phyloP scores from a whole-genome alignment of 2,113 vertebrate species.

The Dicerorhinus sumatrensis region DNA sequence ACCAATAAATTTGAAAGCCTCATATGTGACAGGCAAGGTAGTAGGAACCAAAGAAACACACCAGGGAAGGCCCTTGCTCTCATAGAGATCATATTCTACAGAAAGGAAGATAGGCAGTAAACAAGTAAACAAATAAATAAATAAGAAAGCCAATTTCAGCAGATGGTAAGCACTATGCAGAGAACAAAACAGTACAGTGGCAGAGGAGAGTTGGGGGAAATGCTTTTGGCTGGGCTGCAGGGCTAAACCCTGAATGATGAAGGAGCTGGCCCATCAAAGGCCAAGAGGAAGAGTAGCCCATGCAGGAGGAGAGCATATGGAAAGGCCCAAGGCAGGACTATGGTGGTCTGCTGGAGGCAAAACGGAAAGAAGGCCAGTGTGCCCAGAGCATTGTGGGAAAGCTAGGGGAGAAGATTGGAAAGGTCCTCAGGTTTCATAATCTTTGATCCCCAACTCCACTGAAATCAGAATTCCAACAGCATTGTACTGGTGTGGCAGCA shows the following conservation, averaged over 20 bases:
- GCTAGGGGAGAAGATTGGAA: not conserved
- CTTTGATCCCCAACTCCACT: not conserved
- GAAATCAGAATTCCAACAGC: not conserved
- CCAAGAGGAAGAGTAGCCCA: not conserved
- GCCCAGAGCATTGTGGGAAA: not conserved
- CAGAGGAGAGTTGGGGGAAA: not conserved
- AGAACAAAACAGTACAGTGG: not conserved
- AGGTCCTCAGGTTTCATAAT: not conserved
- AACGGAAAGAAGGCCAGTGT: not conserved
- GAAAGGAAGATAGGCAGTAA: not conserved
- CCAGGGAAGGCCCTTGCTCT: not conserved
- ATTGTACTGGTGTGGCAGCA: not conserved
- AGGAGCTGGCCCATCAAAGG: not conserved
- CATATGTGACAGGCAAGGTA: not conserved
- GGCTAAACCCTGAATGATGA: not conserved
- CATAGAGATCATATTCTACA: not conserved
- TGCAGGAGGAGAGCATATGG: rapidly evolving
- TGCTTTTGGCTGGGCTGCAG: not conserved
- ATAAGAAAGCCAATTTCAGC: not conserved
- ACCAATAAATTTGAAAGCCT: not conserved
- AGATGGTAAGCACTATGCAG: not conserved
- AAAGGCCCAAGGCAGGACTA: not conserved
- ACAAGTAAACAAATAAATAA: not conserved
- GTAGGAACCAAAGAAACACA: not conserved
- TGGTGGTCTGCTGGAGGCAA: not conserved